A percentile compares a stretch with the other conserved stretches of the same genome.
Conservation (phyloP, 2,888 invertebrate species). For the Myopa testacea region DNA sequence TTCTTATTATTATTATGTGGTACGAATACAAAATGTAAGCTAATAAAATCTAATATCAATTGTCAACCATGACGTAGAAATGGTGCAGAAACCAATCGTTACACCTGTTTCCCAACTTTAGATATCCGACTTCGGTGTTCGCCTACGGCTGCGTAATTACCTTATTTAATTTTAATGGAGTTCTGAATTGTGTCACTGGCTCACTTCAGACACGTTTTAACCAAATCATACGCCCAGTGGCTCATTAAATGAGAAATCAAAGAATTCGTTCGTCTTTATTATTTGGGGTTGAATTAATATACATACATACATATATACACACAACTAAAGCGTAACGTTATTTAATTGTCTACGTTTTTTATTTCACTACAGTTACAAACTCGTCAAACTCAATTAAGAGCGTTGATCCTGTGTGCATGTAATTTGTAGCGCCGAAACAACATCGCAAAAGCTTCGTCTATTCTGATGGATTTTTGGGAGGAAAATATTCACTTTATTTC, state of each 20-base stretch:
- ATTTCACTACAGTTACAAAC: slow-evolving; percentile 4
- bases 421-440: neutral
- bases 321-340: neutral
- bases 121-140: no score
- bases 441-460: neutral
- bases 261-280: slow-evolving; percentile 27
- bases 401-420: neutral
- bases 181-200: slow-evolving; percentile 40
- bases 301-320: neutral
- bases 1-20: no score
- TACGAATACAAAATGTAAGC: no score
- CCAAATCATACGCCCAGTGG: slow-evolving; percentile 64
- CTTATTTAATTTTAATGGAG: slow-evolving; percentile 28
- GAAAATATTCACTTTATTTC: slow-evolving; percentile 13
- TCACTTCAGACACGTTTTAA: slow-evolving; percentile 49
- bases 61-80: neutral
- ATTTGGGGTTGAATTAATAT: slow-evolving; percentile 6
- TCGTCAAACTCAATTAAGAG: slow-evolving; percentile 2
- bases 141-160: slow-evolving; percentile 8
- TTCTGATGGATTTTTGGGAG: slow-evolving; percentile 4
- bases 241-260: slow-evolving; percentile 63
- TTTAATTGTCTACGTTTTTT: slow-evolving; percentile 15
- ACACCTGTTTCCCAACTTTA: no score
- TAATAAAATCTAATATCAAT: neutral
- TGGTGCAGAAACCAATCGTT: neutral